Evolutionary conservation across 23 tunicate genomes (phyloP), one percentile per base, ranked within the genome.

Genomic region (Corella eumyota): DNA sequence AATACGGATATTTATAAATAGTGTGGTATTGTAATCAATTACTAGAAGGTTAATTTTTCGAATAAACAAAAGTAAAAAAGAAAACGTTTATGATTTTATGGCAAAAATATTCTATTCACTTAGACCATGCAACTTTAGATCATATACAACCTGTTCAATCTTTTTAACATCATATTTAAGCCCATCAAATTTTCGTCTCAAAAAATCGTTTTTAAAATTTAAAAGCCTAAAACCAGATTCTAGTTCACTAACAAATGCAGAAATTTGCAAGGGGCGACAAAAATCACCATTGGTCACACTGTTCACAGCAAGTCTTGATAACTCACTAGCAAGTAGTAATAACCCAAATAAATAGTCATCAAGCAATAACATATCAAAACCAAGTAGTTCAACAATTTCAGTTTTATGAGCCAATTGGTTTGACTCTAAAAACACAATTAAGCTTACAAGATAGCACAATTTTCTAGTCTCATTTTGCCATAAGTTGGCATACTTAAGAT

Each of bases 81-180:
- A n/a, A n/a, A n/a, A n/a, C n/a, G n/a, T n/a, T n/a, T n/a, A n/a
- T n/a, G n/a, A n/a, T n/a, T n/a, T n/a, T n/a, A n/a, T n/a, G n/a
- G n/a, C n/a, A n/a, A n/a, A n/a, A n/a, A n/a, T n/a, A n/a, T n/a
- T n/a, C n/a, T n/a, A n/a, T n/a, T n/a, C n/a, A 24, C 29, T 34
- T 45, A 73, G 33, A 32, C 83, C 83, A 25, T 74, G 48, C 1
- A 77, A 67, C 20, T 59, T 69, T 22, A 77, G 56, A 34, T 77
- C 83, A 67, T 77, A 77, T 20, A 68, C 74, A 1, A 77, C 83
- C 60, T 77, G 83, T 60, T 77, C 83, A 45, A 77, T 67, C 29
- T 68, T 67, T 47, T 77, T 77, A 25, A 67, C 61, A 22, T 77
- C 83, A 67, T 77, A 77, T 60, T 77, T 77, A 25, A 77, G 64